These are phyloP conservation scores for Drosophila tsacasi DNA, from an alignment of 1,140 invertebrate genomes.

Conservation along the genomic window DNA sequence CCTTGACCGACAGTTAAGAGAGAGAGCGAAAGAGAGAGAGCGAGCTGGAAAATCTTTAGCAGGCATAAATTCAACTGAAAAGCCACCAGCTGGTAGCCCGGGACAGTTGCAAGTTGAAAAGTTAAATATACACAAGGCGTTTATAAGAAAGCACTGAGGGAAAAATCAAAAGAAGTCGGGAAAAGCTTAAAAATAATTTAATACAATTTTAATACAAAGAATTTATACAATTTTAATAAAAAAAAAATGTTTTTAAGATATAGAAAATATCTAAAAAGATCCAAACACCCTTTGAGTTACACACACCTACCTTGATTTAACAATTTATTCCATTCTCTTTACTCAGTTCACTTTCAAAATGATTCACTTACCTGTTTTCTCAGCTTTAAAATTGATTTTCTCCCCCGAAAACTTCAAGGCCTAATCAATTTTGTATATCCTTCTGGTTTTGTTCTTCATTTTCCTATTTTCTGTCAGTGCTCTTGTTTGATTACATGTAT, in stretches of 20 bases:
- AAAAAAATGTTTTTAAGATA: neutral
- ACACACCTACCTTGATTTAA: neutral
- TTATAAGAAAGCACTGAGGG: constrained; percentile 24
- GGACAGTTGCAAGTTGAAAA: constrained; percentile 58
- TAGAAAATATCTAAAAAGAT: too few relatives aligned
- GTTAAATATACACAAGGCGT: constrained; percentile 61
- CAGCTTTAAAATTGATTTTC: neutral
- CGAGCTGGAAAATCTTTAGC: constrained; percentile 56
- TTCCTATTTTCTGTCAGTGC: constrained; percentile 21
- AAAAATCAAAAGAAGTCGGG: neutral
- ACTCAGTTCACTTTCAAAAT: neutral
- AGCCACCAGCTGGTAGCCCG: constrained; percentile 50
- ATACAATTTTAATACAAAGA: neutral
- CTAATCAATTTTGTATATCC: neutral
- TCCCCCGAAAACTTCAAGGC: neutral
- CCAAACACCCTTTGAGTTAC: neutral
- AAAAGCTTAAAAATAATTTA: neutral
- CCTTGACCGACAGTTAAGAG: constrained; percentile 63
- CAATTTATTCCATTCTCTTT: neutral
- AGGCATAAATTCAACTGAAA: constrained; percentile 63
- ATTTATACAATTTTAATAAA: too few relatives aligned
- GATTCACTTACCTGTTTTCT: neutral
- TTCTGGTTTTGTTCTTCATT: neutral
- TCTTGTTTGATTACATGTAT: constrained; percentile 44
- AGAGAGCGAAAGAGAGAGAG: neutral